These are phyloP conservation scores for Brachionus angularis DNA, from an alignment of 1,140 invertebrate genomes.

Conservation along the genomic window DNA sequence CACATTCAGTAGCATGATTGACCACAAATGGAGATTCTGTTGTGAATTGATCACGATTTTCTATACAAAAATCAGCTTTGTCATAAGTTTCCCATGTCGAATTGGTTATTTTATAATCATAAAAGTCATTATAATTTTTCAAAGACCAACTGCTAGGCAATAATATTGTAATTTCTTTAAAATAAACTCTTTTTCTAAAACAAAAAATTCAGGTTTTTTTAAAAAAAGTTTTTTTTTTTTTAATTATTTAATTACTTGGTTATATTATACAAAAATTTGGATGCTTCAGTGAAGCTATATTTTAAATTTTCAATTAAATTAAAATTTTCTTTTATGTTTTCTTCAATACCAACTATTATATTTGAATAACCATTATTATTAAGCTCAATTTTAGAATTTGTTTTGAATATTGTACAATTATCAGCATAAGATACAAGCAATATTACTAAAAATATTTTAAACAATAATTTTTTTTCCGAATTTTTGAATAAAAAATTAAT, in stretches of 20 bases:
- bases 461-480: no score
- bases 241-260: constrained; percentile 1
- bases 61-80: constrained; percentile 6
- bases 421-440: not conserved
- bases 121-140: constrained; percentile 14
- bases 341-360: constrained; percentile 20
- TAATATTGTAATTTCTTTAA: constrained; percentile 19
- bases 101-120: not conserved
- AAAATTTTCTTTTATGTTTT: not conserved
- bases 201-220: not conserved
- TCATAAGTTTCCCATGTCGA: constrained; percentile 19
- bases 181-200: constrained; percentile 17
- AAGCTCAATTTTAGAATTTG: not conserved
- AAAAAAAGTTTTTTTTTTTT: not conserved
- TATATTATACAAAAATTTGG: constrained; percentile 20
- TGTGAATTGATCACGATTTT: not conserved
- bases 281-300: constrained; percentile 18
- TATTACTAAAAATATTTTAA: no score
- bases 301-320: constrained; percentile 28
- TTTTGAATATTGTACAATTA: not conserved
- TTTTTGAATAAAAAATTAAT: no score
- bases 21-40: constrained; percentile 34
- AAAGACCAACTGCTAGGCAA: constrained; percentile 7
- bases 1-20: constrained; percentile 33
- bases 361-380: constrained; percentile 23